Conservation (phyloP, 2,888 invertebrate genomes). For the Lasioglossum oenotherae region DNA sequence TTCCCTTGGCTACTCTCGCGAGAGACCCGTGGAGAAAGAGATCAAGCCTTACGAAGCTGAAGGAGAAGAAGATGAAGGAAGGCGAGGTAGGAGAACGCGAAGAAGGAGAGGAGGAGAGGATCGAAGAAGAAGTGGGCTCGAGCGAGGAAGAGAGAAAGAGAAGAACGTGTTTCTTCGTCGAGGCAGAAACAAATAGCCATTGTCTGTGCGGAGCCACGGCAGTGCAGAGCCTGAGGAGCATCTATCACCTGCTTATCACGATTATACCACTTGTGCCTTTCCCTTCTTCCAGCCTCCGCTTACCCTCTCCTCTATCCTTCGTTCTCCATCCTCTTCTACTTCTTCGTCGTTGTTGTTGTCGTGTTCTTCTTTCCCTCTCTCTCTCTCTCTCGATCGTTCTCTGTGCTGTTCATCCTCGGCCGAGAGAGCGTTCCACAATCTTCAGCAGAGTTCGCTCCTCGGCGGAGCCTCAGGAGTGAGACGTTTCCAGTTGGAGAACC, state of each 20-base stretch:
- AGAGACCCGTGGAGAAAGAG: conserved; percentile 12
- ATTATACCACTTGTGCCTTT: conserved; percentile 81
- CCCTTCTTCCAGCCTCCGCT: conserved; percentile 40
- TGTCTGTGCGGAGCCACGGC: conserved; percentile 80
- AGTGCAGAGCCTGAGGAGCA: conserved; percentile 81
- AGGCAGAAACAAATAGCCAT: conserved; percentile 84
- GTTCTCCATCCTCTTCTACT: conserved; percentile 21
- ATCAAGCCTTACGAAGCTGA: not conserved
- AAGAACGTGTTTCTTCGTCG: conserved; percentile 65
- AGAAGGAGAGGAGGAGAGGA: conserved; percentile 19
- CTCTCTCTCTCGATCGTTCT: conserved; percentile 21
- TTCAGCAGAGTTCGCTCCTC: conserved; percentile 31
- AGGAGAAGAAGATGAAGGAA: not conserved
- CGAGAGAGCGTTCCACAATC: conserved; percentile 30
- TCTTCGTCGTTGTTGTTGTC: conserved; percentile 36
- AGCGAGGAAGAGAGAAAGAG: conserved; percentile 25
- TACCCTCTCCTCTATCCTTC: conserved; percentile 18
- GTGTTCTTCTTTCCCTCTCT: conserved; percentile 13
- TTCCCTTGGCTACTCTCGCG: not conserved
- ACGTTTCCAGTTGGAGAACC: conserved; percentile 70
- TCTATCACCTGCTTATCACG: conserved; percentile 85
- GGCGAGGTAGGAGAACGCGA: conserved; percentile 12
- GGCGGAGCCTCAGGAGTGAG: conserved; percentile 72
- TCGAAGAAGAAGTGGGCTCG: conserved; percentile 26
- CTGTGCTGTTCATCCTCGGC: conserved; percentile 26